phyloP scores from a whole-genome alignment of 2,113 vertebrate species.

The Dicentrarchus labrax region DNA sequence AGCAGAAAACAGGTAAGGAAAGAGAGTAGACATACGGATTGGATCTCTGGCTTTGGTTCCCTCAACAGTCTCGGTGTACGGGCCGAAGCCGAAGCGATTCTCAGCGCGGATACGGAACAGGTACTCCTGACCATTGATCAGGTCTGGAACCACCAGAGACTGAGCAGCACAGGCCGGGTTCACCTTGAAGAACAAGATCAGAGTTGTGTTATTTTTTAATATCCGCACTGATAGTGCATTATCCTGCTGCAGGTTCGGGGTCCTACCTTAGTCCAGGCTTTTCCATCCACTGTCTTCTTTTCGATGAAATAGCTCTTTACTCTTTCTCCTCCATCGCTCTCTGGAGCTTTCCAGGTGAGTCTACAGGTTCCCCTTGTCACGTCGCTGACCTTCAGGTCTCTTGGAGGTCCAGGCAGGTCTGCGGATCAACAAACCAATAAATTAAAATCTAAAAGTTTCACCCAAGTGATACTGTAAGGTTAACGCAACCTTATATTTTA shows the following conservation, averaged over 20 bases:
- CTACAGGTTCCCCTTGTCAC: constrained; percentile 94
- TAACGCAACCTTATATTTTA: too few species aligned
- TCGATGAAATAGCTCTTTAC: constrained; percentile 97
- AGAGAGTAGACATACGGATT: constrained; percentile 87
- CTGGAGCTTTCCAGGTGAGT: constrained; percentile 96
- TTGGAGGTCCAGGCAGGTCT: constrained; percentile 95
- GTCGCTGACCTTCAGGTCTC: constrained; percentile 95
- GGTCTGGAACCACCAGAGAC: constrained; percentile 92
- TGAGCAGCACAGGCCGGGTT: constrained; percentile 91
- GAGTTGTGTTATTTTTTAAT: not conserved
- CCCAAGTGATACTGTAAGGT: not conserved
- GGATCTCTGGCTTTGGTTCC: constrained; percentile 92
- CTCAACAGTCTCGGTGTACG: constrained; percentile 87
- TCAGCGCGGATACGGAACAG: constrained; percentile 95
- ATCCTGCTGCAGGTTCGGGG: not conserved
- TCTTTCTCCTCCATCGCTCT: constrained; percentile 94
- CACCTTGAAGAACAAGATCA: constrained; percentile 56
- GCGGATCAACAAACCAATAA: not conserved
- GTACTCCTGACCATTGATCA: constrained; percentile 93
- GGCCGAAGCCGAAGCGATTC: constrained; percentile 93
- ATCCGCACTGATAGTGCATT: not conserved
- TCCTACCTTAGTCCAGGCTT: constrained; percentile 95
- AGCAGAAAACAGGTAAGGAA: not conserved
- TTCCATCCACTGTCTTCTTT: constrained; percentile 93
- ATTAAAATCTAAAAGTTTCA: not conserved